Percentiles rank a stretch among this genome's conserved stretches.
phyloP scores from a whole-genome alignment of 2,113 vertebrate species.

The Cyrtonyx montezumae region DNA sequence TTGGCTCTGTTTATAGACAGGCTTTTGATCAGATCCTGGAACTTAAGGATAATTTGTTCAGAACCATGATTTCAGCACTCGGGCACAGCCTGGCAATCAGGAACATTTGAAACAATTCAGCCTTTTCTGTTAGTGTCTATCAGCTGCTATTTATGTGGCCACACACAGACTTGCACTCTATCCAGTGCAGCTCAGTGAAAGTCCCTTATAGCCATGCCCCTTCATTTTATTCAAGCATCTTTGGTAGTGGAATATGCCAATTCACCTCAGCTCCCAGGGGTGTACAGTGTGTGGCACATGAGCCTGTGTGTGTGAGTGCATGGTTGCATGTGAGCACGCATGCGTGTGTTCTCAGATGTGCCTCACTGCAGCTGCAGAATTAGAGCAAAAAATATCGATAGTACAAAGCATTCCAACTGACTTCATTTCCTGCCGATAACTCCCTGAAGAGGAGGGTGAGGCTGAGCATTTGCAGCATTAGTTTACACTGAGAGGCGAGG shows the following conservation, averaged over 20 bases:
- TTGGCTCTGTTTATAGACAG: background rate
- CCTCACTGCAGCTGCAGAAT: slow-evolving; percentile 68
- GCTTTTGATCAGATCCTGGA: background rate
- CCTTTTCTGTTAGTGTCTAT: background rate
- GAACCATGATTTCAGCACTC: background rate
- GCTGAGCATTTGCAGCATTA: background rate
- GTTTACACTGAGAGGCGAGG: background rate
- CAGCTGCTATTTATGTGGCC: background rate
- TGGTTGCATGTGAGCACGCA: background rate
- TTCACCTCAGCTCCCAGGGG: background rate
- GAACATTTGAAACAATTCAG: accelerated
- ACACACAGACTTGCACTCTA: background rate
- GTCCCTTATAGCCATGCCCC: background rate
- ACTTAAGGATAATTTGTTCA: background rate
- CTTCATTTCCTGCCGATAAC: slow-evolving; percentile 75
- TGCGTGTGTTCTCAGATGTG: background rate
- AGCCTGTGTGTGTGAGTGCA: background rate
- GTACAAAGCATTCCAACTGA: slow-evolving; percentile 65
- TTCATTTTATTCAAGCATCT: background rate
- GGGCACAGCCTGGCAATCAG: background rate
- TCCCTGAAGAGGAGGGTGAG: slow-evolving; percentile 62
- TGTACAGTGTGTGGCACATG: background rate
- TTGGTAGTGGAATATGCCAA: background rate
- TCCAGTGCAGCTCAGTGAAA: background rate
- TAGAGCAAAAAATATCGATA: slow-evolving; percentile 30